A percentile compares a stretch with the other conserved stretches of the same genome.
These are phyloP conservation scores for Chinchilla lanigera DNA, from an alignment of 2,113 vertebrate species.

Conservation along the genomic window DNA sequence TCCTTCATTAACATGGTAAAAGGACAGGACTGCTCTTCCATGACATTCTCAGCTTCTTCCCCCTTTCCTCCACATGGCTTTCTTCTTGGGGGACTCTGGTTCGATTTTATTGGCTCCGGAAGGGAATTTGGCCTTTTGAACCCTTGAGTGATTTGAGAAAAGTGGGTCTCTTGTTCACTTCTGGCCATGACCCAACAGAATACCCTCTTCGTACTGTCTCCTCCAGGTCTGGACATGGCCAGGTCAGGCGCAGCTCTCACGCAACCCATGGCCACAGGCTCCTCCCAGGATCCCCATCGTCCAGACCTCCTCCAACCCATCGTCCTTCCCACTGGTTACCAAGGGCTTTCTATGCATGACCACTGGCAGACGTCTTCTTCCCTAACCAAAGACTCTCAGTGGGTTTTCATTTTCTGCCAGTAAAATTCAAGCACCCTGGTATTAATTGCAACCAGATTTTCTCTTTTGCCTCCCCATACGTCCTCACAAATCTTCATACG, in stretches of 20 bases:
- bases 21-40: accelerated
- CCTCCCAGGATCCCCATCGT: neutral
- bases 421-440: neutral
- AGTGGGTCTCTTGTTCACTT: neutral
- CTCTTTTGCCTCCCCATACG: neutral
- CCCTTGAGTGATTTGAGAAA: neutral
- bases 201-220: neutral
- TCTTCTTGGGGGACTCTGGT: neutral
- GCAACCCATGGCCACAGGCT: neutral
- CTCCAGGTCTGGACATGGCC: neutral
- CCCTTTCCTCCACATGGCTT: neutral
- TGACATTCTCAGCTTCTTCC: neutral
- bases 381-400: neutral
- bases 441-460: neutral
- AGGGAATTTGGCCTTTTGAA: neutral
- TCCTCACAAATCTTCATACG: neutral
- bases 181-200: neutral
- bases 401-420: neutral
- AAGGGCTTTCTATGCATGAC: neutral
- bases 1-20: accelerated
- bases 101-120: neutral
- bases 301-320: neutral
- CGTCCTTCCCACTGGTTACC: neutral
- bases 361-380: neutral
- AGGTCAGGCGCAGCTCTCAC: neutral